These are phyloP conservation scores for Darevskia mixta DNA, from an alignment of 2,797 vertebrate species.

Conservation along the genomic window DNA sequence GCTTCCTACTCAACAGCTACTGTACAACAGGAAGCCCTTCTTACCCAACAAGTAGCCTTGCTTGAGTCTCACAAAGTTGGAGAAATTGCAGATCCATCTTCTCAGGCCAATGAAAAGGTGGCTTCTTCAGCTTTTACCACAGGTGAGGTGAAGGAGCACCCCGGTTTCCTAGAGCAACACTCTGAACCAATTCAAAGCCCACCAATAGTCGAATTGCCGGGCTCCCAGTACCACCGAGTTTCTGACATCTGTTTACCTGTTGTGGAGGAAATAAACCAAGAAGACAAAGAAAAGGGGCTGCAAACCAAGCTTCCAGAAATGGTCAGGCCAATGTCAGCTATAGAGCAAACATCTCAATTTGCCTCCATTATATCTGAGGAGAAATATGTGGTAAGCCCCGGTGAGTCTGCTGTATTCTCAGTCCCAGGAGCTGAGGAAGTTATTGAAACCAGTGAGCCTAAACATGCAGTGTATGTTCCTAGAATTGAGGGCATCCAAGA, in stretches of 20 bases:
- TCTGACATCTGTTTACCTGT: slow-evolving; percentile 32
- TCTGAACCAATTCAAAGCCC: slow-evolving; percentile 80
- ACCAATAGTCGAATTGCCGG: slow-evolving; percentile 1
- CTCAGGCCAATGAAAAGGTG: slow-evolving; percentile 73
- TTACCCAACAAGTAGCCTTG: slow-evolving; percentile 71
- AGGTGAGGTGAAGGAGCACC: slow-evolving; percentile 81
- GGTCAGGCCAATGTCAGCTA: slow-evolving; percentile 70
- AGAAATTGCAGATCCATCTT: slow-evolving; percentile 76
- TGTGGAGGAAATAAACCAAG: slow-evolving; percentile 40
- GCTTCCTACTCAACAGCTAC: slow-evolving; percentile 80
- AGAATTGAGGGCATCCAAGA: slow-evolving; percentile 79
- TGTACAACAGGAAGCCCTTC: slow-evolving; percentile 78
- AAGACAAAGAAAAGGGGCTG: slow-evolving; percentile 39
- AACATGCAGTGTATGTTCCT: slow-evolving; percentile 79
- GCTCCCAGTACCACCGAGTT: slow-evolving; percentile 5
- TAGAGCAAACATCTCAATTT: slow-evolving; percentile 74
- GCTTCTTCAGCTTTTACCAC: slow-evolving; percentile 77
- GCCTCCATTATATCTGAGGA: slow-evolving; percentile 83
- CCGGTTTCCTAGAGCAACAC: slow-evolving; percentile 83
- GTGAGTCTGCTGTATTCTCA: slow-evolving; percentile 71
- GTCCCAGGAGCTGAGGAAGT: slow-evolving; percentile 67
- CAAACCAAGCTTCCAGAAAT: slow-evolving; percentile 67
- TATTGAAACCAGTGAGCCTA: slow-evolving; percentile 74
- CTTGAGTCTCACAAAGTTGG: slow-evolving; percentile 80
- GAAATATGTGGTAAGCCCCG: slow-evolving; percentile 75